Evolutionary conservation across 2,113 vertebrate genomes (phyloP).

Genomic region (Archocentrus centrarchus): DNA sequence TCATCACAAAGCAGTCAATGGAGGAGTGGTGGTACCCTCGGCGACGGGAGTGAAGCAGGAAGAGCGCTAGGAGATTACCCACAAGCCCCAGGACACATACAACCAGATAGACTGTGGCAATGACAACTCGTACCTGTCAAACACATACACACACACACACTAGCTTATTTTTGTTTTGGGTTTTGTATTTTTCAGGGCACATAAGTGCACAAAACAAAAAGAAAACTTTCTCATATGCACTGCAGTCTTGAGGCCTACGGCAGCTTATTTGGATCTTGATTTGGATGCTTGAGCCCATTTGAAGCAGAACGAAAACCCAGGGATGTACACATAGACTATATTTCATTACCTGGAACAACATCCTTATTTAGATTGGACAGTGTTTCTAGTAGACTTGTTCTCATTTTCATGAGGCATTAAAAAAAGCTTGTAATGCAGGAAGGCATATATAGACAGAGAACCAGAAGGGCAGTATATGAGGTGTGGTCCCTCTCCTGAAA

Average conservation of each 20-base stretch:
- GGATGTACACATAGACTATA: neutral
- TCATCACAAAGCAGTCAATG: conserved; percentile 83
- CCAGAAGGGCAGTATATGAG: no score
- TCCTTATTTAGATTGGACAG: no score
- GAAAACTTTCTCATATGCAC: neutral
- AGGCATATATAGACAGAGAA: no score
- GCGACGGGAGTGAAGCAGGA: conserved; percentile 79
- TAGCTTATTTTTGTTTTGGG: neutral
- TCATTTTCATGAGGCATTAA: no score
- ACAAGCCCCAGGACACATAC: conserved; percentile 84
- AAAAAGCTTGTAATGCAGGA: no score
- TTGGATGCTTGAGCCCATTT: neutral
- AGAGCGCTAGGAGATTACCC: conserved; percentile 83
- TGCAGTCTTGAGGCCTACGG: neutral
- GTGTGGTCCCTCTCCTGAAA: no score
- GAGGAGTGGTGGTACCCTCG: conserved; percentile 74
- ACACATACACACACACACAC: neutral
- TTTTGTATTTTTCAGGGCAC: neutral
- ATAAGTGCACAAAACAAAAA: neutral
- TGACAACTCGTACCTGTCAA: conserved; percentile 74
- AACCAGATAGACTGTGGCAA: conserved; percentile 81
- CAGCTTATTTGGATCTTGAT: neutral
- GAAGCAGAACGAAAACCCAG: neutral
- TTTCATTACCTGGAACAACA: neutral
- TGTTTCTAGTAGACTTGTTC: no score